Conservation (phyloP, 2,113 vertebrate species). For the Romanogobio albipinnatus region DNA sequence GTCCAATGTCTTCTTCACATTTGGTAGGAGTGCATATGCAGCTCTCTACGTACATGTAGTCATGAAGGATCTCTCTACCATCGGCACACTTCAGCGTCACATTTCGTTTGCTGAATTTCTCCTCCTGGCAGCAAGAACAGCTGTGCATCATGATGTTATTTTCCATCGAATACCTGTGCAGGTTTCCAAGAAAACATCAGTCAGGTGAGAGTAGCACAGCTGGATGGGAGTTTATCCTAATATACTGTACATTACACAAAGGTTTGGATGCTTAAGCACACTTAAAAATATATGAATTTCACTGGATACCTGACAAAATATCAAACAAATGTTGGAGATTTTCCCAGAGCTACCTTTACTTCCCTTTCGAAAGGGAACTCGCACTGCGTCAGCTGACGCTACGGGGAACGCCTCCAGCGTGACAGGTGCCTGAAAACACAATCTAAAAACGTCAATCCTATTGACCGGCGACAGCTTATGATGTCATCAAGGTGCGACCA, state of each 20-base stretch:
- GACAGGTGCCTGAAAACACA: too few species aligned
- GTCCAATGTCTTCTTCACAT: too few species aligned
- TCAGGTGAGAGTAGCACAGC: neutral
- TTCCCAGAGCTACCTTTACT: neutral
- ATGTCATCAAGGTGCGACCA: too few species aligned
- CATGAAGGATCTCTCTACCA: slow-evolving; percentile 34
- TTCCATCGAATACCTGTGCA: slow-evolving; percentile 71
- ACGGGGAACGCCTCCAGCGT: too few species aligned
- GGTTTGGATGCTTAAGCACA: neutral
- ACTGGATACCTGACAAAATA: too few species aligned
- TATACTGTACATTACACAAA: neutral
- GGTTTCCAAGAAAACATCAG: neutral
- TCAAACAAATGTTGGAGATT: too few species aligned
- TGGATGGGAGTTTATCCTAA: neutral
- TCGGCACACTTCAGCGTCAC: slow-evolving; percentile 69
- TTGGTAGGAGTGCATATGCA: slow-evolving; percentile 69
- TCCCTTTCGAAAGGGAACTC: too few species aligned
- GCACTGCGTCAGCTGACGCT: too few species aligned
- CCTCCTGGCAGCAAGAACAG: slow-evolving; percentile 77
- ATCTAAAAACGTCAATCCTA: too few species aligned
- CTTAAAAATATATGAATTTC: too few species aligned
- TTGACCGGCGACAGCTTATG: too few species aligned
- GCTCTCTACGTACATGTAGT: slow-evolving; percentile 70
- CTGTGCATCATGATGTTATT: slow-evolving; percentile 62
- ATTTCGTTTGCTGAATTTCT: slow-evolving; percentile 54